Base-by-base conservation (phyloP, 2,113 vertebrate species). In the Nyctibius bracteatus region DNA sequence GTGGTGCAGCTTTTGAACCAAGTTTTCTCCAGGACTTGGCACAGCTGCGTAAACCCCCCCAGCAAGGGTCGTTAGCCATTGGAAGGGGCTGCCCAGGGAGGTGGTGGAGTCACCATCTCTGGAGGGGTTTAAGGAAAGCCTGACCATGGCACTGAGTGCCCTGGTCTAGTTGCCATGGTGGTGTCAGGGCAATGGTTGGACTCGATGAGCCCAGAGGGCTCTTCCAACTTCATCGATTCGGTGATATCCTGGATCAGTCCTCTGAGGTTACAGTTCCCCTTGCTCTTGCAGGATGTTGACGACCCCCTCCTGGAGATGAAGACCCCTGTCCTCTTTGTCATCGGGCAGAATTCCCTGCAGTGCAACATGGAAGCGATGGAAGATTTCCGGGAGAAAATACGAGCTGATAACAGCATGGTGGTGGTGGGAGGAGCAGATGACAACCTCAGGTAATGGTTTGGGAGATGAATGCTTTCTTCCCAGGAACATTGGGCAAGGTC, bases 271-370 rank as follows among this genome's bases (percentile, higher is more conserved):
- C 35, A 22, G 8, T 6, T 47, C 28, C 44, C 11, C 3, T 25
- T 86, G 6, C 20, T 72, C 86, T 54, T 15, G 19, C 92, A 99
- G 99, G 99, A 99, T 66, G 98, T 99, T 58, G 99, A 99, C 8
- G 99, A 99, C 52, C 99, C 99, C 1, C 98, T 99, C n/a, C 98
- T 99, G 98, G 99, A 99, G 95, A 99, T 99, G 99, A 99, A 99
- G 98, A 99, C 99, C 22, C 99, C 99, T 0, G 99, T 99, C 74
- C 98, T 99, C 90, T 99, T 99, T 68, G 99, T 99, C 54, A 98
- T 99, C 2, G 99, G 99, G 14, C 99, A 99, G 98, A 99, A 99
- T 41, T 98, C 99, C 19, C 97, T 99, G 66, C 99, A 99, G 98
- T 99, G 99, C 92, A 98, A 98, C 72, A 92, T 98, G 0, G 99